Evolutionary conservation across 2,113 vertebrate species (phyloP), one percentile per base, ranked within the genome.

Genomic region (Rhinolophus ferrumequinum): DNA sequence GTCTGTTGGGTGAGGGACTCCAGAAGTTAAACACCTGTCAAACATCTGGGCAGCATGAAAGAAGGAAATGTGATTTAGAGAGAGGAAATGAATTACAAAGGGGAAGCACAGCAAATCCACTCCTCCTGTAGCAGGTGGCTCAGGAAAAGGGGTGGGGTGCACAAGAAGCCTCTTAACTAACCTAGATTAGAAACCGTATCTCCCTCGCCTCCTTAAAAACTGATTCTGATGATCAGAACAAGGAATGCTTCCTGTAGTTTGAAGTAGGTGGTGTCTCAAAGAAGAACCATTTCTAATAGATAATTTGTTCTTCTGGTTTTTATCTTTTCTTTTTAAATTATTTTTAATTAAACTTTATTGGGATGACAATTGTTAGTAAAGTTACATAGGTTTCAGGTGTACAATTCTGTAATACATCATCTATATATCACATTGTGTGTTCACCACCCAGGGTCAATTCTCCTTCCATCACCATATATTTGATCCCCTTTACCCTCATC

Each of bases 41-140:
- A 93, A 90, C 84, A 90, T 94, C 93, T 97, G 94, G 50, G 69
- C n/a, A 88, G 77, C 50, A 95, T 90, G n/a, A 87, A 76, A 94
- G 14, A 64, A 41, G 70, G 18, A 90, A 85, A 90, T 81, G 41
- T 92, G 81, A 95, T 97, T 97, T 92, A 96, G 85, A 90, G 22
- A 92, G 35, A 79, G 96, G 94, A 97, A 95, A 96, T 96, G 95
- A 98, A 96, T 98, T 92, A 97, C 69, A 97, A 97, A 98, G 35
- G 52, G 93, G 69, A 47, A 97, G 87, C 87, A 82, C 12, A 86
- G 77, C 93, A 97, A 97, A 98, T 95, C 52, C 90, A 96, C 92
- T 88, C 72, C 95, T 90, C 90, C 58, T 77, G 67, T 94, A 97
- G 93, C 14, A 75, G 79, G 96, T 73, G 94, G 97, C 92, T 79